Evolutionary conservation across 2,888 invertebrate genomes (phyloP).

Genomic region (Calameuta filiformis): DNA sequence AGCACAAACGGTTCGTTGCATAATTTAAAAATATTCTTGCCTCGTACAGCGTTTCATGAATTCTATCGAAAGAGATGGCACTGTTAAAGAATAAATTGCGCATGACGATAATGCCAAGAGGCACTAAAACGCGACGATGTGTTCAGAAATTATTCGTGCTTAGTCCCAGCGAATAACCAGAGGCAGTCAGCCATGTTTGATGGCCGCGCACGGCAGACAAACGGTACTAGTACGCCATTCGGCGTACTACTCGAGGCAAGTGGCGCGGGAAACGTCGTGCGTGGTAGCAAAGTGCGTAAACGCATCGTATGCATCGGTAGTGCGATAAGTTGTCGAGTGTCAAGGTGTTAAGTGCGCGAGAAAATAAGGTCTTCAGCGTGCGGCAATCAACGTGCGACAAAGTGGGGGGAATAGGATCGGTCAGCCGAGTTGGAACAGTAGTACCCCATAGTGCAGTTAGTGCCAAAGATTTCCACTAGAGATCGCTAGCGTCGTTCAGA

Average conservation of each 20-base stretch:
- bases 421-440: background rate
- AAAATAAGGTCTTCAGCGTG: background rate
- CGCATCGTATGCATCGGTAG: background rate
- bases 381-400: constrained; percentile 7
- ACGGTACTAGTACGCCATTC: background rate
- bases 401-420: background rate
- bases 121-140: background rate
- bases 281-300: background rate
- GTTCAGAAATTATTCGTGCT: background rate
- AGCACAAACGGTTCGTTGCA: background rate
- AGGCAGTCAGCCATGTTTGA: background rate
- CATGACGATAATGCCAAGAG: background rate
- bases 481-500: constrained; percentile 18
- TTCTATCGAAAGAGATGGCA: background rate
- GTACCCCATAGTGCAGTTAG: background rate
- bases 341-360: constrained; percentile 1
- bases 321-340: background rate
- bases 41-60: background rate
- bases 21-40: background rate
- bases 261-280: background rate
- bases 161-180: background rate
- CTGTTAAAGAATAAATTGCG: background rate
- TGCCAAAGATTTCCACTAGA: constrained; percentile 18
- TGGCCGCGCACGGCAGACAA: background rate
- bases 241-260: background rate